Evolutionary conservation across 2,113 vertebrate species (phyloP), one percentile per base, ranked within the genome.

Genomic region (Eulacestoma nigropectus): DNA sequence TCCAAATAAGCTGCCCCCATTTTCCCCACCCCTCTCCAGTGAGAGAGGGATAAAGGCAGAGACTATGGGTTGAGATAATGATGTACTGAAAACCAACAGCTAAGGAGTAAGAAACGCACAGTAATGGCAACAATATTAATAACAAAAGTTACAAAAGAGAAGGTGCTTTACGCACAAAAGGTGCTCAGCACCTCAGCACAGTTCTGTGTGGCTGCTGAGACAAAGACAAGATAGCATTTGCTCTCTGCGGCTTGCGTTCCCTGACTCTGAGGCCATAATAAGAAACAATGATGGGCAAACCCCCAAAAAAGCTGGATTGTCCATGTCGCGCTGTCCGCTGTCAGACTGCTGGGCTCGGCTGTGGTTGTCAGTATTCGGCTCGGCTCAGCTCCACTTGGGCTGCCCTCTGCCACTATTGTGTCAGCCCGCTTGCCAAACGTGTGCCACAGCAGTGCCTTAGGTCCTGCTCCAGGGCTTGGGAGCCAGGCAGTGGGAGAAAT

Each of bases 181-280:
- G 6, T 44, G 14, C 52, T 52, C 22, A 27, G 32, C 44, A 17
- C 44, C 16, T 57, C 35, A 30, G 1, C 20, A 42, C 26, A 19
- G 14, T 60, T 60, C 15, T 27, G 3, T 60, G 11, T 44, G 22
- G 11, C 53, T 60, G 22, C 33, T 68, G 33, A 77, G 33, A 52
- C 33, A 44, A 27, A 52, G 33, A 44, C 33, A 52, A 22, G 33
- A 16, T 33, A 22, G 9, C 11, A 21, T 44, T 68, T 59, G 27
- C 37, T 68, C 27, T 44, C 14, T 16, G 17, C 0, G 0, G 33
- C 37, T 44, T 59, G 14, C 0, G 0, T 44, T 77, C 33, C 27
- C 44, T 2, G 1, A 52, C 14, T 9, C 33, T 18, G 37, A 59
- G 33, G 17, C 33, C 0, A 0, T 29, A 33, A 37, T 4, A 77